Conservation (phyloP, 2,888 invertebrate species). For the Eristalis tenax region DNA sequence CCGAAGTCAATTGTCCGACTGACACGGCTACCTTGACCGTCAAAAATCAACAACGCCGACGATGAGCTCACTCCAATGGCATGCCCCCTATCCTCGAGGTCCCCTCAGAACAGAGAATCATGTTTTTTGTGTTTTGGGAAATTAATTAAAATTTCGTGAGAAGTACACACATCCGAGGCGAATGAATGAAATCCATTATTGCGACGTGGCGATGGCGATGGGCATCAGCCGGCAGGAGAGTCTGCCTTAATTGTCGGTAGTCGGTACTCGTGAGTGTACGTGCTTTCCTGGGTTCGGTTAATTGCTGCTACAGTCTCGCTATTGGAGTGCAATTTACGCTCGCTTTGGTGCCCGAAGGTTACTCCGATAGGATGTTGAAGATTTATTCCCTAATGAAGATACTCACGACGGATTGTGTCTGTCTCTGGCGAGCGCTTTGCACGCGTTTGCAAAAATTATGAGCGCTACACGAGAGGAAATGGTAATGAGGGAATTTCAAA, state of each 20-base stretch:
- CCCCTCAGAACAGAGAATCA: not conserved
- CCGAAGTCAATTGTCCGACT: not conserved
- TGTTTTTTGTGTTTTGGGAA: constrained; percentile 5
- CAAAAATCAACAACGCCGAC: constrained; percentile 14
- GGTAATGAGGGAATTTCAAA: constrained; percentile 27
- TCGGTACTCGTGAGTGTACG: constrained; percentile 10
- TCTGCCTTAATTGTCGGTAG: not conserved
- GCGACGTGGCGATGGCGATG: not conserved
- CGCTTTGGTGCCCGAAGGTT: constrained; percentile 19
- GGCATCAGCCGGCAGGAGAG: not conserved
- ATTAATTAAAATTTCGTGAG: constrained; percentile 35
- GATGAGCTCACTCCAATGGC: not conserved
- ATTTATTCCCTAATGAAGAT: not conserved
- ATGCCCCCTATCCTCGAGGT: not conserved
- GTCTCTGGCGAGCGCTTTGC: constrained; percentile 1
- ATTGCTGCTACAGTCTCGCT: constrained; percentile 11
- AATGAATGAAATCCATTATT: constrained; percentile 44
- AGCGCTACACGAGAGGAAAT: not conserved
- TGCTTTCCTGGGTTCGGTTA: constrained; percentile 32
- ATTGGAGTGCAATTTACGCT: constrained; percentile 21
- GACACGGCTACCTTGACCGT: constrained; percentile 34
- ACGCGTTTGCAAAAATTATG: constrained; percentile 6
- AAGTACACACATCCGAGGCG: constrained; percentile 1
- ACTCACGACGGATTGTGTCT: not conserved
- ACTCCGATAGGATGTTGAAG: not conserved